Percentiles rank a stretch among this genome's conserved stretches.
Conservation (phyloP, 2,888 invertebrate species). For the Allolobophora icterica region DNA sequence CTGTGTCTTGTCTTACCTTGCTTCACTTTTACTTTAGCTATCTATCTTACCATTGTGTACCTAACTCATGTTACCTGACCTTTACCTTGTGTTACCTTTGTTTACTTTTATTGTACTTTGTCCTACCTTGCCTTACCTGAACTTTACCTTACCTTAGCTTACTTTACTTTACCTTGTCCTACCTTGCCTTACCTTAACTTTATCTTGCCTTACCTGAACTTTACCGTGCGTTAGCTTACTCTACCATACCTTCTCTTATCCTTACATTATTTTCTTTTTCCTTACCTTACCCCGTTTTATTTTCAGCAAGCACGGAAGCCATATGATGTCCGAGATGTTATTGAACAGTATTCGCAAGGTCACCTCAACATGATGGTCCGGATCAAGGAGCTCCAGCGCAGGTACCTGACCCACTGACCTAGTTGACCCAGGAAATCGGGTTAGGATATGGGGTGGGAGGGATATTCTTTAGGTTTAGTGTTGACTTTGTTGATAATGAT, state of each 20-base stretch:
- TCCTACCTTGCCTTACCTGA: neutral
- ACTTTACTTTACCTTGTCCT: neutral
- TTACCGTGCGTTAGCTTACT: neutral
- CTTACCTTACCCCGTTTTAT: neutral
- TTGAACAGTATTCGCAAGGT: slow-evolving; percentile 85
- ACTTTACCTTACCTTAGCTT: neutral
- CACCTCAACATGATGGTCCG: slow-evolving; percentile 87
- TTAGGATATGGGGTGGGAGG: no score
- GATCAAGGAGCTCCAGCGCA: slow-evolving; percentile 74
- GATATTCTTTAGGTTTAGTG: neutral
- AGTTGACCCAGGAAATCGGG: no score
- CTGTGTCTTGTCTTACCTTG: neutral
- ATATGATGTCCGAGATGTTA: slow-evolving; percentile 83
- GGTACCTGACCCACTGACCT: slow-evolving; percentile 51
- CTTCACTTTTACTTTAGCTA: neutral
- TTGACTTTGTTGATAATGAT: neutral
- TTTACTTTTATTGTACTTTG: neutral
- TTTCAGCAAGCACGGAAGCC: slow-evolving; percentile 78
- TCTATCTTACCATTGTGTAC: neutral
- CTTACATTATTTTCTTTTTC: neutral
- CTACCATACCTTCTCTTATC: neutral
- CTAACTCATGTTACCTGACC: neutral
- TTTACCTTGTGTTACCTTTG: neutral
- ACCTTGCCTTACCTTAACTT: neutral
- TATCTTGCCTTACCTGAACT: neutral